These are phyloP conservation scores for Ptychodera flava DNA, from an alignment of 35 echinoderm and acorn worm genomes.

Conservation along the genomic window DNA sequence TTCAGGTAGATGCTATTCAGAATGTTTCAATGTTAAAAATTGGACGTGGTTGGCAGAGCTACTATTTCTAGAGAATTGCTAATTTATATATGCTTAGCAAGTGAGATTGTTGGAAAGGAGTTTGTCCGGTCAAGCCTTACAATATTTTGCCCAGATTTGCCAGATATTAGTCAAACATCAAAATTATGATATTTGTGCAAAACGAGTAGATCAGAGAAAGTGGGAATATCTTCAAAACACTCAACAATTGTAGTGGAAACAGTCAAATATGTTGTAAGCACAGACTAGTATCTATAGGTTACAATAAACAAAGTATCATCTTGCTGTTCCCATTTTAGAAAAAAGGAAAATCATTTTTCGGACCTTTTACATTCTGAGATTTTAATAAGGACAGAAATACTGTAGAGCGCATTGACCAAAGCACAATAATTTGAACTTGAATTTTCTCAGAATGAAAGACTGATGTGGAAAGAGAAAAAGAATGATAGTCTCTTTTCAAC, in stretches of 20 bases:
- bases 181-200: too few species aligned
- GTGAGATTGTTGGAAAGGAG: not conserved
- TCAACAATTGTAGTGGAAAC: too few species aligned
- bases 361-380: not conserved
- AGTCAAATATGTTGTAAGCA: too few species aligned
- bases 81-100: not conserved
- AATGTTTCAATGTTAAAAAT: constrained; percentile 13
- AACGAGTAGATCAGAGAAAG: too few species aligned
- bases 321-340: too few species aligned
- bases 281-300: too few species aligned
- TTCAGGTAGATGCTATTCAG: not conserved
- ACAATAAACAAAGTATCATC: too few species aligned
- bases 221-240: too few species aligned
- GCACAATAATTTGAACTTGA: not conserved
- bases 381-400: not conserved
- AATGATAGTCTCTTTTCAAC: not conserved
- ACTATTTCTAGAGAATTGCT: constrained; percentile 3
- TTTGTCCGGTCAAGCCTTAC: not conserved
- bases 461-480: not conserved
- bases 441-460: not conserved
- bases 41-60: constrained; percentile 15
- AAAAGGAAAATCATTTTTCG: too few species aligned
- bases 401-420: not conserved
- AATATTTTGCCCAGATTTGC: too few species aligned
- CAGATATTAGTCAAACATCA: too few species aligned